Conservation (phyloP, 2,113 vertebrate species). For the Thalassoma bifasciatum region DNA sequence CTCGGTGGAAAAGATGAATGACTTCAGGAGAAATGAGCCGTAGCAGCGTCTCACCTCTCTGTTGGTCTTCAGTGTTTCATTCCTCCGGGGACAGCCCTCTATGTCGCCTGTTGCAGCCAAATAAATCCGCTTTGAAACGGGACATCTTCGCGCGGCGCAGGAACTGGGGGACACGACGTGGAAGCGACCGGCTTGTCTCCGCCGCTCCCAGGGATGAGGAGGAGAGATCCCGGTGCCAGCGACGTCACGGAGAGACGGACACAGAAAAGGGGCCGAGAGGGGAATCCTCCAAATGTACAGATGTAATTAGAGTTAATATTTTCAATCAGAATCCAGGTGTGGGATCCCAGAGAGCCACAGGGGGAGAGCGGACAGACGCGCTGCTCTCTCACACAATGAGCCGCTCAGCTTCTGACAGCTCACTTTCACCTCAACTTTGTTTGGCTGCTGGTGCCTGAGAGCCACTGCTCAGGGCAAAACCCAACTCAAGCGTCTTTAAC, state of each 20-base stretch:
- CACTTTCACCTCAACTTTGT: constrained; percentile 67
- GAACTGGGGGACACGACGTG: constrained; percentile 15
- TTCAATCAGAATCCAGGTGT: constrained; percentile 23
- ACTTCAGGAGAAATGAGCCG: neutral
- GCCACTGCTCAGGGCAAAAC: constrained; percentile 16
- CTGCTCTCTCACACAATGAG: constrained; percentile 65
- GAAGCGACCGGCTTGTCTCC: constrained; percentile 44
- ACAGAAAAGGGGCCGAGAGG: constrained; percentile 21
- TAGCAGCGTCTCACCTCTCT: constrained; percentile 62
- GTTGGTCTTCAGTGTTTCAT: constrained; percentile 45
- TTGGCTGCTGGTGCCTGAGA: constrained; percentile 41
- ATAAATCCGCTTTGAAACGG: constrained; percentile 72
- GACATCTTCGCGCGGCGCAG: constrained; percentile 60
- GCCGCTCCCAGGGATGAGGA: constrained; percentile 56
- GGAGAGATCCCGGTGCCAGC: constrained; percentile 43
- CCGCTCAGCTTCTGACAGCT: constrained; percentile 45
- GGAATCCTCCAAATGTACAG: constrained; percentile 1
- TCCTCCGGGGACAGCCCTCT: constrained; percentile 14
- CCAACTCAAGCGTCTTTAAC: neutral
- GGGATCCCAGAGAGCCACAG: constrained; percentile 2
- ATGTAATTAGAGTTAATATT: constrained; percentile 20
- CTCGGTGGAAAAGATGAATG: constrained; percentile 5
- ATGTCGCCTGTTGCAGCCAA: constrained; percentile 53
- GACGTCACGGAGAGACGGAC: constrained; percentile 39
- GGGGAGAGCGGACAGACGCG: constrained; percentile 34